Evolutionary conservation across 2,113 vertebrate species (phyloP), one percentile per base, ranked within the genome.

Genomic region (Microtus ochrogaster): DNA sequence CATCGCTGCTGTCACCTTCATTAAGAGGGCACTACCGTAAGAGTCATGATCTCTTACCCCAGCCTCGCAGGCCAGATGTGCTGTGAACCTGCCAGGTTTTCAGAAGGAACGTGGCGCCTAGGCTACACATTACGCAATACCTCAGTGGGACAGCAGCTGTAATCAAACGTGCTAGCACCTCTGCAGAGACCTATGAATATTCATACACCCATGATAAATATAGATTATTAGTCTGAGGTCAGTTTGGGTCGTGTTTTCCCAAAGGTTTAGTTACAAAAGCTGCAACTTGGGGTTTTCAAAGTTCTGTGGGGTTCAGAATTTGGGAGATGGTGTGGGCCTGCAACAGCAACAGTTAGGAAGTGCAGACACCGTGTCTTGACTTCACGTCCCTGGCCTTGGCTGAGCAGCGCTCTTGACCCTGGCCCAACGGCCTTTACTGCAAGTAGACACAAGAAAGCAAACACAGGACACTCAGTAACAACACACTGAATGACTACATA

Each of bases 181-280:
- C 93, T 63, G 39, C 70, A 47, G 63, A 92, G 85, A 41, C 4
- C 65, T 82, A 78, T 30, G 92, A 68, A 65, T 47, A 74, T 44
- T 94, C 90, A 93, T 7, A 52, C 3, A 49, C 61, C 16, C 7
- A 3, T 39, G 72, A 93, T n/a, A 94, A 44, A 95, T 24, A 70
- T 0, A 87, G 47, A 55, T 33, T 1, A 4, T 24, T 1, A 24
- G 83, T 39, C 84, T 92, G 79, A 52, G 55, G 79, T 88, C 84
- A 14, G 49, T 52, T 36, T 74, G 47, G 90, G 89, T 89, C 95
- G 82, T 24, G 49, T 74, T 70, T 95, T 85, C 89, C 76, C 44
- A 88, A 1, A 14, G 55, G 91, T 70, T 74, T 24, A 36, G 58
- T 79, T 89, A 52, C 22, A 72, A 74, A 85, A 65, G 73, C 2